Percentiles rank a stretch among this genome's conserved stretches.
phyloP scores from a whole-genome alignment of 2,113 vertebrate species.

The Nothocercus nigrocapillus region DNA sequence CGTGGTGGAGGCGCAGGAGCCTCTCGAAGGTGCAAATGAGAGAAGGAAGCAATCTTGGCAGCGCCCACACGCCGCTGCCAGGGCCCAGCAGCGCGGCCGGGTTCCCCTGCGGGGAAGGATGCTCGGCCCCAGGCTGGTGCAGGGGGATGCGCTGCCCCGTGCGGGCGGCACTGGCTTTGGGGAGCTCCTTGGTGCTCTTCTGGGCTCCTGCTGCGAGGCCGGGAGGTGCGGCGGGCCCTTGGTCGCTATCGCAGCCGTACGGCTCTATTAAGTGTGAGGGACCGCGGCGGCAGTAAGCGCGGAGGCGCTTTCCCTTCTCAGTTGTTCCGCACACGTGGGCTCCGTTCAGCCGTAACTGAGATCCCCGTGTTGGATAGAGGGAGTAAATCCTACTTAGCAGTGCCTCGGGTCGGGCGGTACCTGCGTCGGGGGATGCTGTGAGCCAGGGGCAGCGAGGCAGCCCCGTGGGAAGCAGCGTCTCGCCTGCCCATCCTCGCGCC shows the following conservation, averaged over 20 bases:
- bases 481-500: neutral
- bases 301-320: neutral
- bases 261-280: accelerated
- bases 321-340: neutral
- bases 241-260: neutral
- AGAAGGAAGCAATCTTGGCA: neutral
- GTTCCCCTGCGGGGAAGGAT: neutral
- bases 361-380: constrained; percentile 16
- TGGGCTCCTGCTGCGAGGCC: neutral
- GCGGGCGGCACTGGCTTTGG: neutral
- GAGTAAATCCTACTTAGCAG: constrained; percentile 16
- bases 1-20: neutral
- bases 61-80: neutral
- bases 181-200: neutral
- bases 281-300: neutral
- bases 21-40: neutral
- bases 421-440: neutral
- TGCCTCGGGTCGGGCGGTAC: neutral
- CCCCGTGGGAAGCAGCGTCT: neutral
- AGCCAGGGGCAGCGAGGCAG: neutral
- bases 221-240: neutral
- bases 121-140: neutral
- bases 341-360: neutral
- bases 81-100: neutral
- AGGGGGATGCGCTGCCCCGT: too few relatives aligned